Base-by-base conservation (phyloP, 2,797 vertebrate genomes). In the Sebastes taczanowskii region DNA sequence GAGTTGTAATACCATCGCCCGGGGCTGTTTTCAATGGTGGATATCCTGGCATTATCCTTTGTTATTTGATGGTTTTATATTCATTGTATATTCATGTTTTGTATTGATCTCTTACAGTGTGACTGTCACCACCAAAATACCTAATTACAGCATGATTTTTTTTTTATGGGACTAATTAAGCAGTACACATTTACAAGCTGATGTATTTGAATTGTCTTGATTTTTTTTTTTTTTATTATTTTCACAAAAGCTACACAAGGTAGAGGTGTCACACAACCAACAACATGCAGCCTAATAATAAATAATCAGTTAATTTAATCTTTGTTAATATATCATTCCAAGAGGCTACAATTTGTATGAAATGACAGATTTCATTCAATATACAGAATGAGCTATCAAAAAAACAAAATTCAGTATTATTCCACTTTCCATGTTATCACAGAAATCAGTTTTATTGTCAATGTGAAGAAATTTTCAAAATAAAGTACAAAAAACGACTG, bases 1-100 rank as follows among this genome's bases (percentile, higher is more conserved):
- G 75, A 79, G 81, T 82, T 86, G 81, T 86, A 89, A 91, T 90
- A 75, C 79, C 78, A 76, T 71, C 80, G 82, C 82, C 87, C 16
- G 80, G 83, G 89, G 80, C 82, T 49, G 52, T 78, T 81, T 85
- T 84, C 49, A 78, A 11, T 67, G 13, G 29, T 66, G 81, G 71
- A 87, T 86, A 81, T 80, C 25, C 61, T 22, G 22, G 79, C 6
- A 80, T 87, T 85, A 82, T 77, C 78, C 61, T 77, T 85, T 85
- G 66, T 89, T 77, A 77, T 84, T 82, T 84, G 71, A 81, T 86
- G 76, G 63, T 72, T 89, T 88, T 89, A 67, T 64, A 79, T 77
- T 67, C 55, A 71, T 86, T 88, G 42, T 77, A 52, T 74, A 46
- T 77, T 61, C 18, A 49, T 68, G 64, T 74, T 58, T 83, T 80